phyloP scores from a whole-genome alignment of 2,797 vertebrate species.

The Malacoraja senta region DNA sequence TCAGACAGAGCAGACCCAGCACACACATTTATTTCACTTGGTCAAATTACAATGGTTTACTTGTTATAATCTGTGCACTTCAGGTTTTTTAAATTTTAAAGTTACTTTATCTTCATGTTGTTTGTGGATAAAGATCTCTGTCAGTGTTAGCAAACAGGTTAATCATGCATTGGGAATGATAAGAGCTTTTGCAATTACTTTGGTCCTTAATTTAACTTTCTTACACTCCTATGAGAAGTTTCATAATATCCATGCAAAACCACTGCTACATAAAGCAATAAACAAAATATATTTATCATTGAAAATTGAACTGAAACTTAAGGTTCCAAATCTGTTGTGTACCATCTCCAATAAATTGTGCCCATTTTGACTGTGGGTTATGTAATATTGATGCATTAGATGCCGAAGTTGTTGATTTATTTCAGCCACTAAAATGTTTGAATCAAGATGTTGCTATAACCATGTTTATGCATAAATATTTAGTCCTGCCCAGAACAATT shows the following conservation, averaged over 20 bases:
- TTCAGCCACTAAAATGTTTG: neutral
- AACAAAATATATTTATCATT: neutral
- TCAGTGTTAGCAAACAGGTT: neutral
- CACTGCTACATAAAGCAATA: neutral
- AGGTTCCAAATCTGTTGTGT: neutral
- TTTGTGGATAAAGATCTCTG: neutral
- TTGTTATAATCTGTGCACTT: neutral
- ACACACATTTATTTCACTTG: neutral
- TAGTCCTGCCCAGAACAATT: neutral
- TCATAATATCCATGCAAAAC: neutral
- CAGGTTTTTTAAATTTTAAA: neutral
- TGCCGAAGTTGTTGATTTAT: neutral
- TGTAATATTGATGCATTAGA: constrained; percentile 10
- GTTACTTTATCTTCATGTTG: neutral
- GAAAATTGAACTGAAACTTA: neutral
- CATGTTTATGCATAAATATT: neutral
- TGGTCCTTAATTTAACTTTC: neutral
- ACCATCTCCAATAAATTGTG: neutral
- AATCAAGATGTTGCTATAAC: neutral
- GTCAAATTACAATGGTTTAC: neutral
- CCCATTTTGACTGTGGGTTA: neutral
- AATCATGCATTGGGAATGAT: neutral
- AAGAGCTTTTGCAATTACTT: neutral
- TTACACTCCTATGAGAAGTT: neutral
- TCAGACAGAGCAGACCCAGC: neutral